Conservation (phyloP, 2,113 vertebrate genomes). For the Galbula dea region DNA sequence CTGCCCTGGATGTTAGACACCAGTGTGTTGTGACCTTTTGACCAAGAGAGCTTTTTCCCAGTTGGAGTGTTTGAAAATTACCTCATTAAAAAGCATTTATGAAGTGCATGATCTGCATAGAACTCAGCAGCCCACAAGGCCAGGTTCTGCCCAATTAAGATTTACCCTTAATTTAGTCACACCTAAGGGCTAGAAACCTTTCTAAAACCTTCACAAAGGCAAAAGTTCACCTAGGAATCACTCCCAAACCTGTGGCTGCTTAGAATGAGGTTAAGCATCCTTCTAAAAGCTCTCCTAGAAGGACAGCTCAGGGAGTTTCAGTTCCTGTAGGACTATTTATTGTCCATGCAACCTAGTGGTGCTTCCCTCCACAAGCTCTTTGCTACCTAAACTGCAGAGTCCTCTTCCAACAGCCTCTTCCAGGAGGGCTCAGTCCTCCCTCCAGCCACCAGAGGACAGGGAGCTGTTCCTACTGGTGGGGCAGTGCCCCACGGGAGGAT, state of each 20-base stretch:
- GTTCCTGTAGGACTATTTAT: background rate
- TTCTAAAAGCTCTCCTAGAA: background rate
- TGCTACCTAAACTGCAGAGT: background rate
- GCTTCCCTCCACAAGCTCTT: background rate
- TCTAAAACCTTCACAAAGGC: background rate
- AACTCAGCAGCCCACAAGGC: background rate
- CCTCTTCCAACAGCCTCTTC: background rate
- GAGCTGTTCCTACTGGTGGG: background rate
- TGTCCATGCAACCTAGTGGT: background rate
- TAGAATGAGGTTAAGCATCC: background rate
- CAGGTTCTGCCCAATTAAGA: background rate
- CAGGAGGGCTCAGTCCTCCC: background rate
- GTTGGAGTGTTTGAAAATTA: background rate
- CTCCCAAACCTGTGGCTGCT: background rate
- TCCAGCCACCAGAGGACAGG: background rate
- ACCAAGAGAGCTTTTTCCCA: background rate
- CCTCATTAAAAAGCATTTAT: background rate
- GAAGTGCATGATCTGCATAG: background rate
- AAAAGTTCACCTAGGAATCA: background rate
- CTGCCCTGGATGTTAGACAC: background rate
- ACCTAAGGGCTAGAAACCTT: background rate
- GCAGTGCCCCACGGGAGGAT: background rate
- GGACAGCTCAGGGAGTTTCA: background rate
- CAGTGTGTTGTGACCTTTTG: background rate
- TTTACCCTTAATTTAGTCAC: background rate